Conservation (phyloP, 2,113 vertebrate genomes). For the Camelus dromedarius region DNA sequence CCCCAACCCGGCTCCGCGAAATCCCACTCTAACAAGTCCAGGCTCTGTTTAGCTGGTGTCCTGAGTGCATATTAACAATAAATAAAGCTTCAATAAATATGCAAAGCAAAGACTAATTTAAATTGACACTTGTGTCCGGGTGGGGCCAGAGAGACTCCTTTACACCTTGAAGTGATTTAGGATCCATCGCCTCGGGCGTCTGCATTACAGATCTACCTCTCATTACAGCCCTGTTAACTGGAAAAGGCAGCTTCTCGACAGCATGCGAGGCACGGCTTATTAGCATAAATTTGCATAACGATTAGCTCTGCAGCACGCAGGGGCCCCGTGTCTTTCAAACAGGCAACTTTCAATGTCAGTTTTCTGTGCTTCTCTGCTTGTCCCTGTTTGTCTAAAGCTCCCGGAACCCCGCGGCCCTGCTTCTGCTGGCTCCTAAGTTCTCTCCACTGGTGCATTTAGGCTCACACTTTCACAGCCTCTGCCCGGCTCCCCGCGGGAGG, state of each 20-base stretch:
- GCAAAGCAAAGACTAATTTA: slow-evolving; percentile 87
- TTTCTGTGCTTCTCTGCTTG: slow-evolving; percentile 73
- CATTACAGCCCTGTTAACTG: slow-evolving; percentile 90
- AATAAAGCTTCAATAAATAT: slow-evolving; percentile 88
- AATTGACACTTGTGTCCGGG: slow-evolving; percentile 86
- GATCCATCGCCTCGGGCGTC: slow-evolving; percentile 89
- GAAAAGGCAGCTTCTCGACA: slow-evolving; percentile 89
- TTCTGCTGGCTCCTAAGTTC: background rate
- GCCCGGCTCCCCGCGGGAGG: background rate
- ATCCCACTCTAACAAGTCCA: slow-evolving; percentile 62
- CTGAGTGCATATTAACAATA: slow-evolving; percentile 86
- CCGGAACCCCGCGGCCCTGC: background rate
- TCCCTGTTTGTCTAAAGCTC: slow-evolving; percentile 58
- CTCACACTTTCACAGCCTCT: background rate
- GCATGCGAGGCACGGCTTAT: slow-evolving; percentile 89
- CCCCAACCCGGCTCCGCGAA: background rate
- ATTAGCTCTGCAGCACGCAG: slow-evolving; percentile 88
- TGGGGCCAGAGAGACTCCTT: slow-evolving; percentile 81
- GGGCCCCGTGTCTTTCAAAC: slow-evolving; percentile 88
- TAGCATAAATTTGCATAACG: slow-evolving; percentile 93
- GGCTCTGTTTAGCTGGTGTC: slow-evolving; percentile 78
- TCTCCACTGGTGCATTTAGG: background rate
- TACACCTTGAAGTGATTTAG: slow-evolving; percentile 88
- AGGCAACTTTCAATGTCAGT: slow-evolving; percentile 89
- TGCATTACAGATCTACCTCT: slow-evolving; percentile 93